Evolutionary conservation across 1,140 invertebrate species (phyloP).

Genomic region (Holotrichia oblita): DNA sequence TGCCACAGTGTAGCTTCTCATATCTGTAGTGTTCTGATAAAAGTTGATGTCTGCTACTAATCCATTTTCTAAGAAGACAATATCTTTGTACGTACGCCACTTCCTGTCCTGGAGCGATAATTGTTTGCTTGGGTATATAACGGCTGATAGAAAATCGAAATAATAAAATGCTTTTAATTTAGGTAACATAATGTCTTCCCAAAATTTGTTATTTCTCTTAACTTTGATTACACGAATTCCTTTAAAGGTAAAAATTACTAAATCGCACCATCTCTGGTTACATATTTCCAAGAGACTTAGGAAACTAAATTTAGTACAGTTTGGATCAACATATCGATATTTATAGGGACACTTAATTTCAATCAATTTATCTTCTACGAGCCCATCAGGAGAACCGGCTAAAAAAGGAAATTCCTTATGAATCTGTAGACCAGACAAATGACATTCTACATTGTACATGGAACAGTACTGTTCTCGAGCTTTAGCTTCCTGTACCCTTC

Average conservation of each 20-base stretch:
- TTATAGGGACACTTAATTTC: slow-evolving; percentile 11
- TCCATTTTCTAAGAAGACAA: too few relatives aligned
- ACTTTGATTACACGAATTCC: not conserved
- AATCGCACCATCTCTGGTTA: not conserved
- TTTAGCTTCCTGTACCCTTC: not conserved
- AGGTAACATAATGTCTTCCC: not conserved
- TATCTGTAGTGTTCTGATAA: too few relatives aligned
- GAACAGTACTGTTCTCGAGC: not conserved
- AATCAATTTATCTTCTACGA: not conserved
- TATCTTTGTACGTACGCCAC: too few relatives aligned
- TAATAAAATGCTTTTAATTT: not conserved
- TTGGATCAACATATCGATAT: not conserved
- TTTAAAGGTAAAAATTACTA: not conserved
- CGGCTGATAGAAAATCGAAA: not conserved
- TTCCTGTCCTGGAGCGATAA: not conserved
- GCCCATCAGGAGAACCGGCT: not conserved
- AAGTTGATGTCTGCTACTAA: too few relatives aligned
- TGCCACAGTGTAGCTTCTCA: too few relatives aligned
- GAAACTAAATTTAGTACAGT: not conserved
- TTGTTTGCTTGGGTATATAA: not conserved
- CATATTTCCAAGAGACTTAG: not conserved
- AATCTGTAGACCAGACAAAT: not conserved
- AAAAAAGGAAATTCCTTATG: not conserved
- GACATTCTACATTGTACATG: not conserved
- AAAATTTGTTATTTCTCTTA: too few relatives aligned